Conservation (phyloP, 2,888 invertebrate genomes). For the Luperina testacea region DNA sequence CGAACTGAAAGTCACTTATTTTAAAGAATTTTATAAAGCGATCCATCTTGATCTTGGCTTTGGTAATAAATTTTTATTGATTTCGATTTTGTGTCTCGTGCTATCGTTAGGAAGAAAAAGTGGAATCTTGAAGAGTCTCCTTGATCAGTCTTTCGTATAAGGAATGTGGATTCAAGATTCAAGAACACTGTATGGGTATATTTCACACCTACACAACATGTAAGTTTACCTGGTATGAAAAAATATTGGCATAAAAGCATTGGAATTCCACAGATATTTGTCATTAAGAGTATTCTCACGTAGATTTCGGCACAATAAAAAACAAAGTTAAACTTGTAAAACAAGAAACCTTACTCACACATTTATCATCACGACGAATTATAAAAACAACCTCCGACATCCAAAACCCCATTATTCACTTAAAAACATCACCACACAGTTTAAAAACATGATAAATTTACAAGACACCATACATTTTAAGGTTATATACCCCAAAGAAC, state of each 20-base stretch:
- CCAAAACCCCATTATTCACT: conserved; percentile 79
- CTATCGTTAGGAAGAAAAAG: conserved; percentile 25
- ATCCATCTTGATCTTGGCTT: conserved; percentile 28
- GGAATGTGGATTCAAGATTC: conserved; percentile 12
- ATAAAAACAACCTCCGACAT: conserved; percentile 72
- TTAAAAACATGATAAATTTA: conserved; percentile 42
- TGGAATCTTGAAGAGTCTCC: conserved; percentile 11
- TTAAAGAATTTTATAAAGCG: conserved; percentile 40
- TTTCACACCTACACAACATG: conserved; percentile 8
- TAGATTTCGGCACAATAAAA: conserved; percentile 18
- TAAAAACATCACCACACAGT: conserved; percentile 64
- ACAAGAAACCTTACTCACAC: conserved; percentile 75
- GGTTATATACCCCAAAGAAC: conserved; percentile 70
- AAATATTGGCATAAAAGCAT: conserved; percentile 3
- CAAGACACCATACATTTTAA: conserved; percentile 59
- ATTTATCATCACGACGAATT: conserved; percentile 85
- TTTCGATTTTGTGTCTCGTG: conserved; percentile 6
- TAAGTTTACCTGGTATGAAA: background rate
- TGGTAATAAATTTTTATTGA: conserved; percentile 30
- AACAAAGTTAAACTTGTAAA: conserved; percentile 4
- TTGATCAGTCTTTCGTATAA: conserved; percentile 12
- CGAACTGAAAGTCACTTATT: conserved; percentile 19
- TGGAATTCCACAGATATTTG: conserved; percentile 4
- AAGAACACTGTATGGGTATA: conserved; percentile 11
- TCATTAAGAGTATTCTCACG: conserved; percentile 14